Percentiles rank a stretch among this genome's conserved stretches.
These are phyloP conservation scores for Falco cherrug DNA, from an alignment of 2,797 vertebrate genomes.

Conservation along the genomic window DNA sequence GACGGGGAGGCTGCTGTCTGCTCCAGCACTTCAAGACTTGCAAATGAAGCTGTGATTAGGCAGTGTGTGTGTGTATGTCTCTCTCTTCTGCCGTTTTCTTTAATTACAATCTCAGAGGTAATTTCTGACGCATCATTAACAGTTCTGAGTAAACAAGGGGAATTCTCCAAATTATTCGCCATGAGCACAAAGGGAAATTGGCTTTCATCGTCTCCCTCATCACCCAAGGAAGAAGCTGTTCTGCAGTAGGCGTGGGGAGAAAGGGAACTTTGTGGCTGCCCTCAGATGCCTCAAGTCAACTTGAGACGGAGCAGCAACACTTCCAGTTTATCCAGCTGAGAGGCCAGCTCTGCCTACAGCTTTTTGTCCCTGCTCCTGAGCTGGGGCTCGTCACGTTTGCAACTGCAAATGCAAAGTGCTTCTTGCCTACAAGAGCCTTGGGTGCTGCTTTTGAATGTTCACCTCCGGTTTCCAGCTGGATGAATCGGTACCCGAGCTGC, in stretches of 20 bases:
- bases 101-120: constrained; percentile 96
- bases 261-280: background rate
- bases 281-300: background rate
- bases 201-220: constrained; percentile 43
- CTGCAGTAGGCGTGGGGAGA: background rate
- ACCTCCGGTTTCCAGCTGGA: background rate
- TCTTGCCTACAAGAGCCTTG: background rate
- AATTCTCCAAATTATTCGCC: constrained; percentile 91
- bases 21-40: background rate
- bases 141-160: constrained; percentile 94
- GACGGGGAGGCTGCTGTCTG: background rate
- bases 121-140: constrained; percentile 96
- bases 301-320: background rate
- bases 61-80: background rate
- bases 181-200: constrained; percentile 82
- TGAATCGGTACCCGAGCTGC: rapidly evolving
- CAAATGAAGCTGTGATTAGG: constrained; percentile 17
- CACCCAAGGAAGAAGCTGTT: constrained; percentile 28
- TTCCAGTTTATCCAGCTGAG: background rate
- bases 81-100: constrained; percentile 85
- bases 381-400: rapidly evolving
- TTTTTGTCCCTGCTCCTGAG: background rate
- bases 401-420: background rate
- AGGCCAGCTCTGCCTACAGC: background rate
- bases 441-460: background rate